A percentile compares a stretch with the other conserved stretches of the same genome.
Evolutionary conservation across 2,797 vertebrate genomes (phyloP).

Genomic region (Cuniculus paca): DNA sequence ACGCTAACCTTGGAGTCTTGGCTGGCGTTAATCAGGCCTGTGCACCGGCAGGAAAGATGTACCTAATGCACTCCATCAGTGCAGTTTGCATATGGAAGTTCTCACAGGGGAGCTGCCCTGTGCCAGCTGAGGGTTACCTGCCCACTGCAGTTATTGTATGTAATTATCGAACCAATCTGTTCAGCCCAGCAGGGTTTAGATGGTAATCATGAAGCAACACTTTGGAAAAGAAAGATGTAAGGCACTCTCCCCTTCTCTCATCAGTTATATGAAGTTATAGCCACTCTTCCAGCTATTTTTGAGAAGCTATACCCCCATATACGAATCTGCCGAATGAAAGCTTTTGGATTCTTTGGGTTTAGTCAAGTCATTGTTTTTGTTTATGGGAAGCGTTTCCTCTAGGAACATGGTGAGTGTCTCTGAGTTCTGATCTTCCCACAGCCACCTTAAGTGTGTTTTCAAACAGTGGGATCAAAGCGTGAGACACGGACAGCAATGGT

Average conservation of each 20-base stretch:
- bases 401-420: not conserved
- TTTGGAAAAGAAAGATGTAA: conserved; percentile 92
- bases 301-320: conserved; percentile 70
- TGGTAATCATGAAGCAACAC: conserved; percentile 97
- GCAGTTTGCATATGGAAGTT: conserved; percentile 96
- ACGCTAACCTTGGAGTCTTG: conserved; percentile 92
- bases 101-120: conserved; percentile 94
- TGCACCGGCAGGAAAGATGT: conserved; percentile 90
- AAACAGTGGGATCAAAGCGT: conserved; percentile 61
- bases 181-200: conserved; percentile 96
- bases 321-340: not conserved
- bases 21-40: conserved; percentile 92
- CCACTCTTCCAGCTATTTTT: conserved; percentile 79
- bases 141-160: conserved; percentile 97
- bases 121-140: conserved; percentile 97
- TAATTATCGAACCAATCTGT: conserved; percentile 99
- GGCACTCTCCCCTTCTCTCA: conserved; percentile 87
- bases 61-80: conserved; percentile 92
- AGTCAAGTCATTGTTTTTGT: conserved; percentile 25
- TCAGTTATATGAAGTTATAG: conserved; percentile 83
- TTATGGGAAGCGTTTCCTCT: conserved; percentile 21
- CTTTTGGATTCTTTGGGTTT: conserved; percentile 6
- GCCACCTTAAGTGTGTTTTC: conserved; percentile 57
- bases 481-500: conserved; percentile 2
- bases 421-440: not conserved